Evolutionary conservation across 35 echinoderm and acorn worm genomes (phyloP), one percentile per base, ranked within the genome.

Genomic region (Lytechinus variegatus): DNA sequence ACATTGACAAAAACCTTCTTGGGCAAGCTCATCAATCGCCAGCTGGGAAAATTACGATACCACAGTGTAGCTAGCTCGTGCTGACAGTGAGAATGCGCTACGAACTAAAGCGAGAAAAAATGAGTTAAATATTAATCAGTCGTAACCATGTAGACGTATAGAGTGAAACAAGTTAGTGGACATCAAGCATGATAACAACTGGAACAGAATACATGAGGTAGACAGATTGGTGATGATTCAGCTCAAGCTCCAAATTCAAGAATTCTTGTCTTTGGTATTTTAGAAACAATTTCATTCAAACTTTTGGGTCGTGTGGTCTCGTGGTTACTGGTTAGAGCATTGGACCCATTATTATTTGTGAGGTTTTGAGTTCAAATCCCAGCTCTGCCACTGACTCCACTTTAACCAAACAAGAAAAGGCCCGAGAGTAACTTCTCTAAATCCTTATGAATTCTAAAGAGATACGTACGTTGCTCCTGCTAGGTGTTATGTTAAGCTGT

Each of bases 51-150:
- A 27, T 96, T 96, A 24, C 96, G 91, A 87, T 99, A 99, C 98
- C 98, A 99, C 28, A 99, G 95, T 0, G 98, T 99, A 14, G 98
- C 97, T n/a, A 99, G 92, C 53, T 98, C 96, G 90, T 99, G 98
- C 88, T 99, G 98, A 52, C 97, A 98, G 29, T 99, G 96, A 44
- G 98, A 96, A 96, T 99, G 98, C 3, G 98, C 96, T 5, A 99
- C 98, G 92, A 99, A 99, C 98, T 99, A 90, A 56, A 58, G 12
- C 27, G 8, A 53, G 1, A 8, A 52, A 53, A 52, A 13, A 52
- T 24, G 51, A 54, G 19, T 9, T 19, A 53, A 93, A 53, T 93
- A 54, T 89, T 28, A 8, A 9, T 16, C 10, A 10, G 56, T 58
- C 13, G 56, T 11, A 58, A 44, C 33, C 9, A 58, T 58, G 1